Conservation (phyloP, 2,888 invertebrate genomes). For the Coelinius sp. region DNA sequence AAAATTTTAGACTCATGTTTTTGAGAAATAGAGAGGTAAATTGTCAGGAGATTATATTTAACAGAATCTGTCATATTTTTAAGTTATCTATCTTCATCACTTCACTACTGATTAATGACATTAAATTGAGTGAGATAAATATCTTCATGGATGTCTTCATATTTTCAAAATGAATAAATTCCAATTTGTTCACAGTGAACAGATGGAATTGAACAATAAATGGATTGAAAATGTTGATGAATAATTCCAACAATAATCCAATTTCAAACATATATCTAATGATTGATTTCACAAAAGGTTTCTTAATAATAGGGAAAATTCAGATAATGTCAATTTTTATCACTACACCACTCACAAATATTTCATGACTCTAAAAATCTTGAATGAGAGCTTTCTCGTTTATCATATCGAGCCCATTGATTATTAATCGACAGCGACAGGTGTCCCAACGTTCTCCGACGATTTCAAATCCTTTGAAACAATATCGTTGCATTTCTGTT, state of each 20-base stretch:
- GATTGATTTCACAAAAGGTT: background rate
- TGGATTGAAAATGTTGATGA: no score
- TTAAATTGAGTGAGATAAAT: background rate
- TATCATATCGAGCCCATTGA: background rate
- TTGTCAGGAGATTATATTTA: no score
- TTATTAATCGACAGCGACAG: conserved; percentile 40
- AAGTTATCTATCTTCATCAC: background rate
- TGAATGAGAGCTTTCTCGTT: background rate
- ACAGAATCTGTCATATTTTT: background rate
- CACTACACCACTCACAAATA: background rate
- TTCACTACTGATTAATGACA: background rate
- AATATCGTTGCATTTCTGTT: conserved; percentile 40
- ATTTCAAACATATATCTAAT: background rate
- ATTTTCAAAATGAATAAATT: no score
- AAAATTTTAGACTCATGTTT: background rate
- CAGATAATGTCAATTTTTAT: background rate
- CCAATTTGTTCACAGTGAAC: no score
- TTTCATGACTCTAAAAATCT: background rate
- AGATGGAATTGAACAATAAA: no score
- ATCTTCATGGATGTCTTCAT: background rate
- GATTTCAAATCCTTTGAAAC: conserved; percentile 32
- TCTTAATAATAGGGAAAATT: background rate
- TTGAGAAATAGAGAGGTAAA: no score
- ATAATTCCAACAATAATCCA: no score
- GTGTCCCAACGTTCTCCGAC: conserved; percentile 9